A percentile compares a stretch with the other conserved stretches of the same genome.
phyloP scores from a whole-genome alignment of 1,140 invertebrate species.

The Aphidius gifuensis region DNA sequence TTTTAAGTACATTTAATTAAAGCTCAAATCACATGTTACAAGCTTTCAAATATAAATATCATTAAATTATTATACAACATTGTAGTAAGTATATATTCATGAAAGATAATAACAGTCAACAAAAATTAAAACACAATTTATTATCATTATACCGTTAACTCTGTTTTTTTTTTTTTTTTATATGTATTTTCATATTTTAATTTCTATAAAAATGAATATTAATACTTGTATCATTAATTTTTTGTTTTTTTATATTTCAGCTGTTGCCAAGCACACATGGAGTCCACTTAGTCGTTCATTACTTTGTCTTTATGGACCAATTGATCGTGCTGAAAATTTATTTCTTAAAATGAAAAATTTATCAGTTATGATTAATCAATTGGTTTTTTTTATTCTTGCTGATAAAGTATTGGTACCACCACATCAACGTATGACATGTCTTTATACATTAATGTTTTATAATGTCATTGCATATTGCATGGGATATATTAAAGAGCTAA shows the following conservation, averaged over 20 bases:
- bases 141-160: too few relatives aligned
- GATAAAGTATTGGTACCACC: conserved; percentile 61
- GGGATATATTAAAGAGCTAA: conserved; percentile 68
- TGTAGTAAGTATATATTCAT: too few relatives aligned
- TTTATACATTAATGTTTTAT: conserved; percentile 79
- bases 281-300: conserved; percentile 52
- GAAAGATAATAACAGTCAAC: too few relatives aligned
- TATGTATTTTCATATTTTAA: too few relatives aligned
- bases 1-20: too few relatives aligned
- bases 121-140: too few relatives aligned
- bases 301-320: conserved; percentile 56
- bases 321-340: conserved; percentile 61
- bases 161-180: too few relatives aligned
- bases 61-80: too few relatives aligned
- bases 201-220: too few relatives aligned
- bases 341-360: conserved; percentile 67
- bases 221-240: neutral
- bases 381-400: conserved; percentile 71
- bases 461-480: conserved; percentile 76
- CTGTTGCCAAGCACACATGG: conserved; percentile 49
- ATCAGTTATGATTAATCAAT: conserved; percentile 65
- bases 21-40: too few relatives aligned
- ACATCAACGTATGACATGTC: conserved; percentile 63
- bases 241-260: conserved; percentile 43
- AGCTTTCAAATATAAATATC: too few relatives aligned